phyloP scores from a whole-genome alignment of 2,113 vertebrate species.

The Xenus cinereus region DNA sequence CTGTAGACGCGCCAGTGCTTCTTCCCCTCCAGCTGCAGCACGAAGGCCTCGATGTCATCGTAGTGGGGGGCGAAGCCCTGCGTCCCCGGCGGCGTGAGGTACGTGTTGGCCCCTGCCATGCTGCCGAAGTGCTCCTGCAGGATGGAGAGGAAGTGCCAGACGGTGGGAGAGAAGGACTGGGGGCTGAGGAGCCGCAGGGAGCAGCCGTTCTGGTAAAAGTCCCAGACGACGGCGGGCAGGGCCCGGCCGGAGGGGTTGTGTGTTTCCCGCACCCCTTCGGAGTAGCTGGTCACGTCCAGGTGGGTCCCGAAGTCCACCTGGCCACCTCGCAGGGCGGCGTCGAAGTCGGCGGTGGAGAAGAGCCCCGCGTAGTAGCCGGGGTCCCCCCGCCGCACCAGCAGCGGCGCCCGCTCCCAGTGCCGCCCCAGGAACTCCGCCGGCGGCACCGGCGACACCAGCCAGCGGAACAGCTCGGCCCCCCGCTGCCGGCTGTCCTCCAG shows the following conservation, averaged over 20 bases:
- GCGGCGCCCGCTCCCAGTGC: slow-evolving; percentile 89
- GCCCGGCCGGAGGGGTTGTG: slow-evolving; percentile 89
- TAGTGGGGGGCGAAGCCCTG: slow-evolving; percentile 98
- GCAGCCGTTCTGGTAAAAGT: slow-evolving; percentile 90
- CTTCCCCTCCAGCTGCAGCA: slow-evolving; percentile 94
- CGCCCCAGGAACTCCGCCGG: slow-evolving; percentile 81
- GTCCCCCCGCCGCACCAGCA: slow-evolving; percentile 83
- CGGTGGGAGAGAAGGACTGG: slow-evolving; percentile 85
- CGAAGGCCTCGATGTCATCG: slow-evolving; percentile 96
- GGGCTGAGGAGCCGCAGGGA: slow-evolving; percentile 91
- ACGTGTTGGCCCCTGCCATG: slow-evolving; percentile 93
- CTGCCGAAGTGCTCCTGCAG: slow-evolving; percentile 93
- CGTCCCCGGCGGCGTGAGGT: slow-evolving; percentile 89
- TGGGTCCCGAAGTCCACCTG: slow-evolving; percentile 89
- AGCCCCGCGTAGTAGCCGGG: slow-evolving; percentile 86
- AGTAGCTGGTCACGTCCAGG: slow-evolving; percentile 92
- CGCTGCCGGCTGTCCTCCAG: slow-evolving; percentile 86
- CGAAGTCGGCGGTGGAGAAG: slow-evolving; percentile 91
- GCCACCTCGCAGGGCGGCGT: slow-evolving; percentile 82
- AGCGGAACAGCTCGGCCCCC: slow-evolving; percentile 85
- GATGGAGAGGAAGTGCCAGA: slow-evolving; percentile 91
- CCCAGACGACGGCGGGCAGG: slow-evolving; percentile 87
- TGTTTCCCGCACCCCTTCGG: slow-evolving; percentile 84
- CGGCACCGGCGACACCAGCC: slow-evolving; percentile 85
- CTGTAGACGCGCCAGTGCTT: slow-evolving; percentile 94